Evolutionary conservation across 1,140 invertebrate species (phyloP).

Genomic region (Heliconius hewitsoni): DNA sequence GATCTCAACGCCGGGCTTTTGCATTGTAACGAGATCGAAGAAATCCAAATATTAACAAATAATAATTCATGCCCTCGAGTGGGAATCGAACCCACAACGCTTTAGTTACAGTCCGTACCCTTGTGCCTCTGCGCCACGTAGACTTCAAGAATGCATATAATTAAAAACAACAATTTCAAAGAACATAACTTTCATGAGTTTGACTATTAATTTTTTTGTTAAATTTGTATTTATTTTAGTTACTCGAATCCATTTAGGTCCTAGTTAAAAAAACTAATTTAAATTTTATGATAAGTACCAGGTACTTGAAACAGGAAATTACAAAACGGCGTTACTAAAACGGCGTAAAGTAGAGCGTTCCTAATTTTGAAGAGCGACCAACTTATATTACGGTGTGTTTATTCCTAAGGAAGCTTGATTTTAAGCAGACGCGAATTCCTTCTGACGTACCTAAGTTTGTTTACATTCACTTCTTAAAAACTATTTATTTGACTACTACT

Average conservation of each 20-base stretch:
- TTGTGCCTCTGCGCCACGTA: too few relatives aligned
- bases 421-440: slow-evolving; percentile 27
- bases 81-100: too few relatives aligned
- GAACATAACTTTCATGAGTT: neutral
- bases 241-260: neutral
- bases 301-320: slow-evolving; percentile 4
- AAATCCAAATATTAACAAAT: too few relatives aligned
- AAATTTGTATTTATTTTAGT: neutral
- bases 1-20: too few relatives aligned
- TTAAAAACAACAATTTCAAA: neutral
- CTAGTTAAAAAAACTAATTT: neutral
- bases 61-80: too few relatives aligned
- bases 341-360: slow-evolving; percentile 8
- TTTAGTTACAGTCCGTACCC: too few relatives aligned
- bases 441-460: neutral
- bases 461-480: neutral
- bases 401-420: slow-evolving; percentile 18
- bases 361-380: slow-evolving; percentile 4
- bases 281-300: neutral
- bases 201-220: neutral
- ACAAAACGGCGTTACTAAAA: slow-evolving; percentile 6
- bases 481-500: neutral
- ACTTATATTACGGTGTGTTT: slow-evolving; percentile 18
- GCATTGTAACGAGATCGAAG: too few relatives aligned
- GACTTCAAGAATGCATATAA: too few relatives aligned